Evolutionary conservation across 2,113 vertebrate genomes (phyloP), one percentile per base, ranked within the genome.

Genomic region (Colistium nudipinnis): DNA sequence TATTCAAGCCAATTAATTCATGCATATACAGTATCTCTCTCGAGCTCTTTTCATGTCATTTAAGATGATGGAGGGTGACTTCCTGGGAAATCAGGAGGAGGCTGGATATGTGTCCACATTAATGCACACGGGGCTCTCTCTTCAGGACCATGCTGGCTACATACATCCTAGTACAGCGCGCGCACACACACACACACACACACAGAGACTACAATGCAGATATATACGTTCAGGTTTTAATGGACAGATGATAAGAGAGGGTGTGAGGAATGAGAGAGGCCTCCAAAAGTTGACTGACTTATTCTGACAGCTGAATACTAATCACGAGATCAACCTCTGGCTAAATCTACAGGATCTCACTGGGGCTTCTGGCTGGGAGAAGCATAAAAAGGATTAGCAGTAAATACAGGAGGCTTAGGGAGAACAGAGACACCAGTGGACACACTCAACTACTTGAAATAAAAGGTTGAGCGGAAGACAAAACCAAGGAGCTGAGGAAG

Each of bases 1-100:
- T 88, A 90, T 90, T 90, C 87, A 90, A 92, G 90, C 83, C 91
- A 92, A 92, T 93, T 92, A 93, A 94, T 92, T 89, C 84, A 92
- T 92, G 89, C 91, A 88, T 87, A 87, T 90, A n/a, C n/a, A n/a
- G n/a, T n/a, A 90, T 92, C 89, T 77, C 83, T 91, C 89, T 87
- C 70, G 6, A 25, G 86, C 87, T 85, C 88, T 84, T 83, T 88
- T 89, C 81, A 82, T 89, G 87, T 84, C 81, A 87, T 90, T 90
- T 83, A 81, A 83, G 76, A 90, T 65, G 86, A 88, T 80, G 76
- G 88, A 89, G 83, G 84, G 85, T 20, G 81, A 88, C 90, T 90
- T 91, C 90, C 79, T 88, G 82, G 82, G 84, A 88, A 88, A 90
- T 81, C 83, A 86, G 80, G 70, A 82, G 87, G 80, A 81, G 75